Evolutionary conservation across 2,113 vertebrate genomes (phyloP).

Genomic region (Leucoraja erinaceus): DNA sequence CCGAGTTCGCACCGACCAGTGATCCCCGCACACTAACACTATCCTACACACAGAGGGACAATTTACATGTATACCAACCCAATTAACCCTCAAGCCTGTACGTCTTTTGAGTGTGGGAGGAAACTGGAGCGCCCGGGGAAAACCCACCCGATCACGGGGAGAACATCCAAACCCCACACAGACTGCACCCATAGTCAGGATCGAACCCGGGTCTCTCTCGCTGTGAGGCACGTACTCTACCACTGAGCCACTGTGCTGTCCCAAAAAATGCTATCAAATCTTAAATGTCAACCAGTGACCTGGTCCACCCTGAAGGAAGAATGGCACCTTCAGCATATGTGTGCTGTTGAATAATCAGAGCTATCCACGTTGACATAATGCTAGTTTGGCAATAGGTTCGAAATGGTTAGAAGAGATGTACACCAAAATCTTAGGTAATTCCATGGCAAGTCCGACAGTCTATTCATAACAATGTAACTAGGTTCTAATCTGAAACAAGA

Average conservation of each 20-base stretch:
- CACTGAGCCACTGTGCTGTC: neutral
- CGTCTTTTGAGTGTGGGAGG: too few species aligned
- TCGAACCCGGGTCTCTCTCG: too few species aligned
- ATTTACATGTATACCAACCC: too few species aligned
- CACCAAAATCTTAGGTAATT: neutral
- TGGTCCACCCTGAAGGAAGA: neutral
- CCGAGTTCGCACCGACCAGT: too few species aligned
- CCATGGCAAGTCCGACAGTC: neutral
- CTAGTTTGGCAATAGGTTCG: neutral
- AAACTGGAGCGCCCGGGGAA: too few species aligned
- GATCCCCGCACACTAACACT: too few species aligned
- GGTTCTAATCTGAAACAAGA: neutral
- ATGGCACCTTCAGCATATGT: neutral
- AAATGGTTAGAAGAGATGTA: neutral
- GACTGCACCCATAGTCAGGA: too few species aligned
- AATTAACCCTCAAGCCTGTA: too few species aligned
- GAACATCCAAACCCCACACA: too few species aligned
- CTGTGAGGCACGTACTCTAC: too few species aligned
- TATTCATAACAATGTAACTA: neutral
- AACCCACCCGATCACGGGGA: too few species aligned
- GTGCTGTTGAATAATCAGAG: neutral
- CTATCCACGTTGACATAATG: neutral
- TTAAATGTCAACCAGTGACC: neutral
- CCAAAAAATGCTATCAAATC: neutral
- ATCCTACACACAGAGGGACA: too few species aligned